Evolutionary conservation across 2,797 vertebrate genomes (phyloP), one percentile per base, ranked within the genome.

Genomic region (Acipenser ruthenus): DNA sequence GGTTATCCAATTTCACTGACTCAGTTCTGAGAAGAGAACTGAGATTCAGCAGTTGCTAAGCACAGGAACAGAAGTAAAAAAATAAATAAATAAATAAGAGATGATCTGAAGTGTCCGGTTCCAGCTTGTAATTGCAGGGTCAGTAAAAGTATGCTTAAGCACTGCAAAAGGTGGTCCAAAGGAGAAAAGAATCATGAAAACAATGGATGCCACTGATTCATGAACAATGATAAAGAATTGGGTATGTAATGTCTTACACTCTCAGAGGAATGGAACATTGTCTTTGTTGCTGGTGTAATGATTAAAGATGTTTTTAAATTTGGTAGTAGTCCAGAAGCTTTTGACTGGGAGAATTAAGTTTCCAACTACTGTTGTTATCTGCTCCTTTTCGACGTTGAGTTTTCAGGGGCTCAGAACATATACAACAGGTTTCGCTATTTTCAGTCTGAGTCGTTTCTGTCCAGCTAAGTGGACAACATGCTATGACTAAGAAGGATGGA

Each of bases 111-210:
- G 49, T n/a, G 52, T 64, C 60, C 5, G 59, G 49, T n/a, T 18
- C 51, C n/a, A 53, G 67, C 64, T 63, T 48, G 13, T 50, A 37
- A 69, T 62, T 50, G 56, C 60, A 58, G 67, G 70, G 70, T 72
- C 70, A 69, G 49, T 66, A 62, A 55, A 72, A 56, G 62, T 67
- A 72, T 72, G 70, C 67, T 2, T 11, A 62, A 69, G 67, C 64
- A 69, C 69, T 72, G 70, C 58, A 52, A 50, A 50, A 49, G 13
- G 62, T 62, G 50, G 11, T 11, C 55, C 64, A 50, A 37, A 11
- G 55, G 55, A 62, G 52, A 53, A 55, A 65, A 55, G 60, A 55
- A 64, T 63, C 67, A 50, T 18, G 65, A 72, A 66, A 72, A 72
- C 67, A 72, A 63, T 72, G 67, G 59, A 63, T 52, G 18, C 52